Percentiles rank a stretch among this genome's conserved stretches.
Evolutionary conservation across 1,140 invertebrate species (phyloP).

Genomic region (Mya arenaria): DNA sequence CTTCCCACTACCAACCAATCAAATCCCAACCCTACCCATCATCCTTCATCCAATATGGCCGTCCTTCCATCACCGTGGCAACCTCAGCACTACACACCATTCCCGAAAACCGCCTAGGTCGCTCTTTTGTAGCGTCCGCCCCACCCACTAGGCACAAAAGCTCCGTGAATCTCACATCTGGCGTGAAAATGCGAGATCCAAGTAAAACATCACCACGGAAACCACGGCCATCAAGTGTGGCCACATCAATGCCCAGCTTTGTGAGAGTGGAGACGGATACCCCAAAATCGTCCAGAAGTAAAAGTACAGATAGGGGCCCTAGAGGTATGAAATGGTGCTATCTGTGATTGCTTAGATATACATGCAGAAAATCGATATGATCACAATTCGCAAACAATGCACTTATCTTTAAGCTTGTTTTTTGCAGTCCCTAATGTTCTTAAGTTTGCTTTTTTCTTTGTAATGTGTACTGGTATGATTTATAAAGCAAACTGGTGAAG

Average conservation of each 20-base stretch:
- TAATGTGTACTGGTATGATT: no score
- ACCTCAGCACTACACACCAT: constrained; percentile 75
- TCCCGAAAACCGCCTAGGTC: constrained; percentile 72
- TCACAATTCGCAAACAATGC: no score
- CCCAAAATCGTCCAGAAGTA: constrained; percentile 67
- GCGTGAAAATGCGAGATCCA: constrained; percentile 67
- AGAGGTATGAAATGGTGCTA: constrained; percentile 72
- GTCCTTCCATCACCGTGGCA: constrained; percentile 15
- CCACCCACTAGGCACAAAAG: constrained; percentile 70
- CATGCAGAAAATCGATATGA: no score
- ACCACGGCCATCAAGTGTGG: constrained; percentile 75
- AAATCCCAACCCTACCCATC: not conserved
- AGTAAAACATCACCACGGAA: constrained; percentile 68
- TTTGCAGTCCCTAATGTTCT: no score
- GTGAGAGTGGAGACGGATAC: constrained; percentile 62
- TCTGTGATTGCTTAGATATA: no score
- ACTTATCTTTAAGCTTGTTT: no score
- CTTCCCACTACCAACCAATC: constrained; percentile 9
- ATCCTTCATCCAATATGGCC: constrained; percentile 42
- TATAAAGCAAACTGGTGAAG: no score
- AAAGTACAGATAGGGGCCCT: constrained; percentile 72
- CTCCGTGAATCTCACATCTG: constrained; percentile 63
- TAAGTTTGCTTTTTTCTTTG: no score
- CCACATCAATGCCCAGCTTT: constrained; percentile 74
- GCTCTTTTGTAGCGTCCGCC: constrained; percentile 77